Evolutionary conservation across 1,140 invertebrate species (phyloP).

Genomic region (Carcinoscorpius rotundicauda): DNA sequence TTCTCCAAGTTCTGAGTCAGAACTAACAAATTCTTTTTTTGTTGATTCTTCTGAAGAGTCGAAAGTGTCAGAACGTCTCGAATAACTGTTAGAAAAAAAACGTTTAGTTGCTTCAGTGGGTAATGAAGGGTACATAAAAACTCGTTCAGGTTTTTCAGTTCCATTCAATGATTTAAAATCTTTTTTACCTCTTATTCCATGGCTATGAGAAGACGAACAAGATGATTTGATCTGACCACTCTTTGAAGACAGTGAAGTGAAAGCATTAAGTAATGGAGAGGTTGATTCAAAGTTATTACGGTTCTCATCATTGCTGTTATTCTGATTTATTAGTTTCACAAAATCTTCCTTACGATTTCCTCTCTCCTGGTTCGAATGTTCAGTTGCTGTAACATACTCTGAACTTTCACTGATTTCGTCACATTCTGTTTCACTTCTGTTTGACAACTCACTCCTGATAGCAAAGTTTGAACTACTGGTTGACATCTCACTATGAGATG

Average conservation of each 20-base stretch:
- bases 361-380: constrained; percentile 27
- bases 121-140: no score
- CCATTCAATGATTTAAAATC: no score
- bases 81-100: no score
- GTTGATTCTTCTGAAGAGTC: constrained; percentile 22
- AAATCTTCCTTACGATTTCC: not conserved
- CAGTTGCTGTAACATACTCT: constrained; percentile 67
- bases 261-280: constrained; percentile 1
- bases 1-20: constrained; percentile 1
- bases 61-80: constrained; percentile 5
- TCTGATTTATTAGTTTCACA: not conserved
- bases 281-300: constrained; percentile 15
- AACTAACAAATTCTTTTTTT: constrained; percentile 15
- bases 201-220: constrained; percentile 1
- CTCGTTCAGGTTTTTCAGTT: no score
- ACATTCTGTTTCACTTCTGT: constrained; percentile 45
- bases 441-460: constrained; percentile 36
- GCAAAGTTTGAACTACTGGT: constrained; percentile 23
- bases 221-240: constrained; percentile 5
- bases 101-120: no score
- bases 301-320: constrained; percentile 6
- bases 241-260: constrained; percentile 19
- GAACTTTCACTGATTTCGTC: constrained; percentile 65
- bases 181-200: not conserved
- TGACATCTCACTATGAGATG: constrained; percentile 21